Percentiles rank a stretch among this genome's conserved stretches.
phyloP scores from a whole-genome alignment of 2,113 vertebrate species.

The Smithornis capensis region DNA sequence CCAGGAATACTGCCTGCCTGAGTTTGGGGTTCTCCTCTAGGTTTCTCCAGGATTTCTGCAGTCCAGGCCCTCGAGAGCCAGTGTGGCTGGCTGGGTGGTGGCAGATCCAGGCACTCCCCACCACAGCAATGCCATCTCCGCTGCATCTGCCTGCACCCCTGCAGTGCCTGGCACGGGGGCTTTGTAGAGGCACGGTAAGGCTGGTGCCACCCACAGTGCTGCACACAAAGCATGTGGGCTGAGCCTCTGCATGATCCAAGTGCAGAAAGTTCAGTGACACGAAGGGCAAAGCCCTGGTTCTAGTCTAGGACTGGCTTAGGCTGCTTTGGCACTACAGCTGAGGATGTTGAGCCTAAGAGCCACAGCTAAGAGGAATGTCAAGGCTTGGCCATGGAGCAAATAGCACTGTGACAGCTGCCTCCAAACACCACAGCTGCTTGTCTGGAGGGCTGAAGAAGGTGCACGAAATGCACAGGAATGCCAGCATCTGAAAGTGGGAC shows the following conservation, averaged over 20 bases:
- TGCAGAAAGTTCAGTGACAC: not conserved
- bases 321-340: not conserved
- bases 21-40: not conserved
- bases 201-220: no score
- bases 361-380: not conserved
- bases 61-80: not conserved
- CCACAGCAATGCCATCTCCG: no score
- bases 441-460: not conserved
- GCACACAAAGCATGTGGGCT: no score
- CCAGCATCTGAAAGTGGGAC: not conserved
- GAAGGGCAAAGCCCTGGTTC: not conserved
- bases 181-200: no score
- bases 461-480: not conserved
- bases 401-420: not conserved
- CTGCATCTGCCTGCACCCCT: no score
- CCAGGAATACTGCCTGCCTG: not conserved
- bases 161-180: no score
- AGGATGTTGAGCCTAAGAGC: not conserved
- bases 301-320: not conserved
- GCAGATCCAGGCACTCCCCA: no score
- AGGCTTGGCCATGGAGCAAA: not conserved
- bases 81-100: no score
- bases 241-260: no score
- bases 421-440: not conserved
- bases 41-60: not conserved